Evolutionary conservation across 2,797 vertebrate genomes (phyloP).

Genomic region (Hemibagrus guttatus): DNA sequence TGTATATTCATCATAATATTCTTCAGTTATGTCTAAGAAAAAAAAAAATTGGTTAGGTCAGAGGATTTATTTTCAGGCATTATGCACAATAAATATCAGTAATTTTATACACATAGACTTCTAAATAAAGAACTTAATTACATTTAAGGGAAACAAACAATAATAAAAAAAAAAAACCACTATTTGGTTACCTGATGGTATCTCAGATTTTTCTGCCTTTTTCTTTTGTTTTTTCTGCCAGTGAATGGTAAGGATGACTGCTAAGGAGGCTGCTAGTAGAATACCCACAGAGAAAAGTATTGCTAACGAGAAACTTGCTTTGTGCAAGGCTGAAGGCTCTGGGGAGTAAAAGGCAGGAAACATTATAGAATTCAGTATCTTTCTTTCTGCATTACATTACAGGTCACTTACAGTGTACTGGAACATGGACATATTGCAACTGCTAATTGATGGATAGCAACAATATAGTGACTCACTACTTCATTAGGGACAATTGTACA

Average conservation of each 20-base stretch:
- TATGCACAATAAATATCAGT: constrained; percentile 4
- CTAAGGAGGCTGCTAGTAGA: constrained; percentile 38
- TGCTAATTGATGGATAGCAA: background rate
- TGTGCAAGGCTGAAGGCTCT: constrained; percentile 36
- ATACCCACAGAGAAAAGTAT: constrained; percentile 64
- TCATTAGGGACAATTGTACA: background rate
- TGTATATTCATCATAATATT: constrained; percentile 55
- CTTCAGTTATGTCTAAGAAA: constrained; percentile 61
- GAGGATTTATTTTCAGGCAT: background rate
- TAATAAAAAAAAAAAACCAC: background rate
- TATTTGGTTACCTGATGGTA: constrained; percentile 20
- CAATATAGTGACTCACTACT: background rate
- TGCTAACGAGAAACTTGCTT: constrained; percentile 40
- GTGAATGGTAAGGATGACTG: constrained; percentile 53
- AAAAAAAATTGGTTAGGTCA: background rate
- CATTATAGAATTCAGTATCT: background rate
- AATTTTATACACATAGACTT: background rate
- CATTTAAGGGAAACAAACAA: background rate
- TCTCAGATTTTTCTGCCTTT: constrained; percentile 38
- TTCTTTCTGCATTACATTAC: background rate
- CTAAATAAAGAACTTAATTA: background rate
- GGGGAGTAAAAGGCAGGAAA: background rate
- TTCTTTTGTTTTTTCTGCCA: constrained; percentile 51
- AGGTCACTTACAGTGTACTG: background rate
- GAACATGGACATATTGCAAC: background rate